A percentile compares a stretch with the other conserved stretches of the same genome.
phyloP scores from a whole-genome alignment of 2,888 invertebrate genomes.

The Achlya flavicornis region DNA sequence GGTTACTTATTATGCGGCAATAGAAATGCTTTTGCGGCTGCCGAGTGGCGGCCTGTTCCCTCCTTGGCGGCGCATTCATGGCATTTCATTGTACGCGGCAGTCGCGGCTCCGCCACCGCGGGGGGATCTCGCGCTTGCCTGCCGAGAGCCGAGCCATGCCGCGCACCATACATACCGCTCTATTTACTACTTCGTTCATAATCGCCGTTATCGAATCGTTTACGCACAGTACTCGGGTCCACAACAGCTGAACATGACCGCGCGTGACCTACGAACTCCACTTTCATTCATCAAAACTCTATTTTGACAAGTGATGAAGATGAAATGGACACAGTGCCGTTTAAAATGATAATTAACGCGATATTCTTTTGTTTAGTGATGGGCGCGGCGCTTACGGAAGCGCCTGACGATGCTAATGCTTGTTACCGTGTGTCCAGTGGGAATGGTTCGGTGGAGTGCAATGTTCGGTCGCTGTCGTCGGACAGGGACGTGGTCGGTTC shows the following conservation, averaged over 20 bases:
- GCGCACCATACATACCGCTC: slow-evolving; percentile 47
- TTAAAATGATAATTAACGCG: slow-evolving; percentile 81
- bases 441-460: slow-evolving; percentile 82
- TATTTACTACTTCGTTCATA: slow-evolving; percentile 62
- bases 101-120: slow-evolving; percentile 76
- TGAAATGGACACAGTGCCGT: slow-evolving; percentile 79
- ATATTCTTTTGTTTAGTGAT: slow-evolving; percentile 82
- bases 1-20: slow-evolving; percentile 78
- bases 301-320: slow-evolving; percentile 74
- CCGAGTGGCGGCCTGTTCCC: slow-evolving; percentile 39
- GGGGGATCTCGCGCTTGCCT: slow-evolving; percentile 66
- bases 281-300: slow-evolving; percentile 63
- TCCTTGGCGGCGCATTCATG: slow-evolving; percentile 70
- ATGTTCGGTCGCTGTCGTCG: slow-evolving; percentile 88
- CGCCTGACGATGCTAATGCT: slow-evolving; percentile 75
- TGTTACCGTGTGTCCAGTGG: slow-evolving; percentile 74
- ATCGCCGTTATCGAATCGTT: slow-evolving; percentile 62
- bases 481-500: slow-evolving; percentile 86
- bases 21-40: slow-evolving; percentile 64
- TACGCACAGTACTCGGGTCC: slow-evolving; percentile 56
- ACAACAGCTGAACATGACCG: slow-evolving; percentile 68
- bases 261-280: slow-evolving; percentile 57
- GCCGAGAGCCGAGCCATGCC: slow-evolving; percentile 30
- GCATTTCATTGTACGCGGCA: slow-evolving; percentile 75
- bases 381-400: slow-evolving; percentile 81